Evolutionary conservation across 1,140 invertebrate species (phyloP).

Genomic region (Gryllus bimaculatus): DNA sequence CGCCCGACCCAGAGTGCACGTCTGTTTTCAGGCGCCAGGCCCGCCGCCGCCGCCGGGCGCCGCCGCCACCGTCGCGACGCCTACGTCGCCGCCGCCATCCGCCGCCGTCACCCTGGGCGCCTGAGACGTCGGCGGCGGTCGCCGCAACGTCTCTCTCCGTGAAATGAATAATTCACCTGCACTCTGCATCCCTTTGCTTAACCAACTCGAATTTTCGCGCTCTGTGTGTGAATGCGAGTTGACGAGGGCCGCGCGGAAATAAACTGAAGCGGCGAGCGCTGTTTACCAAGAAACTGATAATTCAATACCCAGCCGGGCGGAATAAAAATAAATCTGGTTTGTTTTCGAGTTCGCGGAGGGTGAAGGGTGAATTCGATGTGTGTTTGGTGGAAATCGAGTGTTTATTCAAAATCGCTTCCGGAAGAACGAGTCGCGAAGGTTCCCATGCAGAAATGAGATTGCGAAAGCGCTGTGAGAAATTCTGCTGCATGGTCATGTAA

Average conservation of each 20-base stretch:
- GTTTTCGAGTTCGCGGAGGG: background rate
- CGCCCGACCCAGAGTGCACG: background rate
- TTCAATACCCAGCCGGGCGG: background rate
- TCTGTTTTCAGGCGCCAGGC: background rate
- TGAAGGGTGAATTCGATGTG: background rate
- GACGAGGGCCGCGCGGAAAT: background rate
- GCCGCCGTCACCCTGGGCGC: no score
- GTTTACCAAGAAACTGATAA: constrained; percentile 5
- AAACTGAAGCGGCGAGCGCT: background rate
- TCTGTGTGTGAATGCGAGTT: background rate
- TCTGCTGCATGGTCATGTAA: no score
- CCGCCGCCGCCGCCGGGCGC: no score
- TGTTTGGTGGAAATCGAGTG: background rate
- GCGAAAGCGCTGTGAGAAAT: no score
- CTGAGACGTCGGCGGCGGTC: no score
- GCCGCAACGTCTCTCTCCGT: background rate
- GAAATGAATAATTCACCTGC: constrained; percentile 4
- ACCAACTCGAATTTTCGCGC: background rate
- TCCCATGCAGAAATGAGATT: no score
- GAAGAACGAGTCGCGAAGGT: no score
- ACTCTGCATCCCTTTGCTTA: constrained; percentile 3
- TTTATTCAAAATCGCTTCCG: background rate
- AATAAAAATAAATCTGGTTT: constrained; percentile 1
- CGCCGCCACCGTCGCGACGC: background rate
- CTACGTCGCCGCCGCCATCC: background rate